phyloP scores from a whole-genome alignment of 1,140 invertebrate genomes.

The Steinernema feltiae region DNA sequence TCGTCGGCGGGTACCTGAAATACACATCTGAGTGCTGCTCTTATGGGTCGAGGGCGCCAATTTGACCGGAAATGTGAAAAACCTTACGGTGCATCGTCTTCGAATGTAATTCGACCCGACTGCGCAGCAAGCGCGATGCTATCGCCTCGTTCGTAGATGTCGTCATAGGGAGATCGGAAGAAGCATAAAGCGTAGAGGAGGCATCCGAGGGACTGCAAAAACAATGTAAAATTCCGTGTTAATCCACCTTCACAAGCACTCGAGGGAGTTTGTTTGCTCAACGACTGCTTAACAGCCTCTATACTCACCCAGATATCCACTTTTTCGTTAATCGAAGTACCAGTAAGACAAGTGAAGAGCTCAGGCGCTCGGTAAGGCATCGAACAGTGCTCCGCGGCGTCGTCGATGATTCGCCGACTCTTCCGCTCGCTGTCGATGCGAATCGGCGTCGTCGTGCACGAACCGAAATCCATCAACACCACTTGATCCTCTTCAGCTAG shows the following conservation, averaged over 20 bases:
- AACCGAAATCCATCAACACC: slow-evolving; percentile 78
- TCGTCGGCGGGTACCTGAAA: not conserved
- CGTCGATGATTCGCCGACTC: slow-evolving; percentile 71
- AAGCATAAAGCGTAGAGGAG: slow-evolving; percentile 77
- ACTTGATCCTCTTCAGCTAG: slow-evolving; percentile 69
- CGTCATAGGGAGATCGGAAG: slow-evolving; percentile 78
- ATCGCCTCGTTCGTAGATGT: slow-evolving; percentile 76
- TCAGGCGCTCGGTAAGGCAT: slow-evolving; percentile 82
- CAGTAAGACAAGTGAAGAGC: slow-evolving; percentile 76
- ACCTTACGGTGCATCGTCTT: slow-evolving; percentile 4
- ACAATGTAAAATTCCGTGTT: slow-evolving; percentile 40
- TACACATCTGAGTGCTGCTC: not conserved
- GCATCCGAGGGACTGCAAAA: slow-evolving; percentile 75
- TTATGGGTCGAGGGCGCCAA: no score
- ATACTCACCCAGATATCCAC: slow-evolving; percentile 76
- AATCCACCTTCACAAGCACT: not conserved
- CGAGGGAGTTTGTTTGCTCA: slow-evolving; percentile 2
- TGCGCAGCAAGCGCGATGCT: slow-evolving; percentile 75
- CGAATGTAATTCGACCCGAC: not conserved
- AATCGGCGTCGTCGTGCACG: slow-evolving; percentile 69
- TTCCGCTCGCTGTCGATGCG: slow-evolving; percentile 70
- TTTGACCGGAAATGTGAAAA: not conserved
- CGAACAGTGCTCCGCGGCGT: slow-evolving; percentile 75
- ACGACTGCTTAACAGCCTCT: not conserved
- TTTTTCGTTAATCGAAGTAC: slow-evolving; percentile 73